Conservation (phyloP, 2,797 vertebrate species). For the Myotis daubentonii region DNA sequence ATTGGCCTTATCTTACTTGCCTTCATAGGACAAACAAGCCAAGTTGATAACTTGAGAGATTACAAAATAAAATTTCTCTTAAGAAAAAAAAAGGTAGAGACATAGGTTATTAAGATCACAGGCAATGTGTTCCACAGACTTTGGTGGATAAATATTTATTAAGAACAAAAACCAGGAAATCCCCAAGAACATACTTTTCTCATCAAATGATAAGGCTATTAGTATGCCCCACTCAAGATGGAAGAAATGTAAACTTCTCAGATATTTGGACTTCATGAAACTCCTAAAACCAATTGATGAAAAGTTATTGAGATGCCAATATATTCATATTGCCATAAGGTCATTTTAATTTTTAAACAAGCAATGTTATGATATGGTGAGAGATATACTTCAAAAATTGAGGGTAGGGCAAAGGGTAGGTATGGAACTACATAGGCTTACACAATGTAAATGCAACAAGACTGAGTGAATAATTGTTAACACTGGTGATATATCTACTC, state of each 20-base stretch:
- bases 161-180: neutral
- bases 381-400: too few relatives aligned
- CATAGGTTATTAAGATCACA: neutral
- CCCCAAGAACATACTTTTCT: neutral
- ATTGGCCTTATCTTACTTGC: neutral
- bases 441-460: neutral
- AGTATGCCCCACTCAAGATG: neutral
- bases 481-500: neutral
- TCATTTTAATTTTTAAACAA: neutral
- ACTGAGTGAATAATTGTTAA: neutral
- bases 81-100: neutral
- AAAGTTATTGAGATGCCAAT: neutral
- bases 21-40: neutral
- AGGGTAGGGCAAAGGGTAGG: too few relatives aligned
- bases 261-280: neutral
- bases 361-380: neutral
- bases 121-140: neutral
- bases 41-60: neutral
- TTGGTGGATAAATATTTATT: neutral
- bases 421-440: neutral
- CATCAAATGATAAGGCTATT: neutral
- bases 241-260: neutral
- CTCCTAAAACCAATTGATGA: neutral
- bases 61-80: neutral
- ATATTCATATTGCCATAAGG: neutral